Base-by-base conservation (phyloP, 2,888 invertebrate species). In the Silvanus unidentatus region DNA sequence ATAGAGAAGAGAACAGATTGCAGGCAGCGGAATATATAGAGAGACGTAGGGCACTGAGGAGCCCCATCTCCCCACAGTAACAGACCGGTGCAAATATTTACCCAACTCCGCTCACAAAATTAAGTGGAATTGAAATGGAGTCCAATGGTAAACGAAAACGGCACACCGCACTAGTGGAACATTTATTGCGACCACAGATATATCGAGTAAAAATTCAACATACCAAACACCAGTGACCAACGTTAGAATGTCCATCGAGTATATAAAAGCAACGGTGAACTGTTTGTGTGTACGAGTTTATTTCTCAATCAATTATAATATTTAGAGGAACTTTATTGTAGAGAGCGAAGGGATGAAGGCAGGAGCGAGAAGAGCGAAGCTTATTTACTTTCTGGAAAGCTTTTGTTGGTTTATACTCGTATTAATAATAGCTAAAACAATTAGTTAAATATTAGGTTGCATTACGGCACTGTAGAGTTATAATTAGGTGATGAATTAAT, bases 111-210 rank as follows among this genome's bases (percentile, higher is more conserved):
- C 68, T 70, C 71, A 71, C 71, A 72, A 72, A 72, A 72, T 72
- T 72, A 72, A 72, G 72, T 72, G 72, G 71, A 71, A 71, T 71
- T 71, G 72, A 70, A 71, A 71, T 70, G 71, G 71, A 71, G 68
- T 69, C 71, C 69, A 65, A 69, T 70, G 71, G 71, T 71, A 72
- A 71, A 71, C 70, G 64, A 57, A 56, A 54, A 49, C 57, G 44
- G 52, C 38, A 12, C 38, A 22, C 22, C 22, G n/a, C n/a, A n/a
- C n/a, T n/a, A n/a, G n/a, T 28, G 28, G 28, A 28, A 28, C 28
- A 9, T 10, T 28, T 28, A 9, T 10, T 28, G 28, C n/a, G 8
- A 22, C 22, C 8, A 22, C 8, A 22, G 3, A 22, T 22, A 22
- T 22, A 22, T 22, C n/a, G n/a, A n/a, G n/a, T n/a, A n/a, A n/a